Evolutionary conservation across 92 coral and sea anemone species (phyloP), one percentile per base, ranked within the genome.

Genomic region (Porites rus): DNA sequence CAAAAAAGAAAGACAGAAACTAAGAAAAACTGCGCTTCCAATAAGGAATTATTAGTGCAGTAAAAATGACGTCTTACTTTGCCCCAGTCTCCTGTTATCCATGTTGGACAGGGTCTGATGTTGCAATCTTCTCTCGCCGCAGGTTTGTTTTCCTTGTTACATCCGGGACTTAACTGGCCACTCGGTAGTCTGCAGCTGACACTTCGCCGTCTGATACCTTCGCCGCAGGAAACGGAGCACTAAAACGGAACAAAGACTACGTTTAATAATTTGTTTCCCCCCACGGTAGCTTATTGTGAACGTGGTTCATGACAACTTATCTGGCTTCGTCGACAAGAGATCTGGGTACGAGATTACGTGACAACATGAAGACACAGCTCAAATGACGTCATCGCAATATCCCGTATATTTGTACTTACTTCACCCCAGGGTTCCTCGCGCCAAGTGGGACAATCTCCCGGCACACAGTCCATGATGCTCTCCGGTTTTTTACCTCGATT

Each of bases 81-180:
- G 51, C 90, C 87, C 99, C 99, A 96, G 6, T 81, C 87, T 82
- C 93, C 84, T 4, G 81, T 38, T 20, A 88, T 84, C 99, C 99
- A 96, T 43, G 87, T 84, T 9, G 96, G 84, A 62, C 87, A 83
- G 54, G 74, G 86, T 78, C 90, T 90, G 38, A 76, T 52, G 84
- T 87, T 90, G 66, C 98, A 94, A 51, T 71, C 89, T 17, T 73
- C 60, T 28, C 77, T 81, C 10, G 56, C 62, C 54, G 88, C 25
- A 10, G 98, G 98, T 80, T 85, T 92, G 38, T 77, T 72, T 43
- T 70, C 62, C 61, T 63, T 52, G n/a, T 84, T 82, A 68, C 98
- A 94, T 13, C 72, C 88, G 53, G 63, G 64, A 67, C 90, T 81
- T 50, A 20, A 17, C 21, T 66, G 69, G 13, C 86, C 88, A 70